phyloP scores from a whole-genome alignment of 2,797 vertebrate genomes.

The Enteromius mattozi region DNA sequence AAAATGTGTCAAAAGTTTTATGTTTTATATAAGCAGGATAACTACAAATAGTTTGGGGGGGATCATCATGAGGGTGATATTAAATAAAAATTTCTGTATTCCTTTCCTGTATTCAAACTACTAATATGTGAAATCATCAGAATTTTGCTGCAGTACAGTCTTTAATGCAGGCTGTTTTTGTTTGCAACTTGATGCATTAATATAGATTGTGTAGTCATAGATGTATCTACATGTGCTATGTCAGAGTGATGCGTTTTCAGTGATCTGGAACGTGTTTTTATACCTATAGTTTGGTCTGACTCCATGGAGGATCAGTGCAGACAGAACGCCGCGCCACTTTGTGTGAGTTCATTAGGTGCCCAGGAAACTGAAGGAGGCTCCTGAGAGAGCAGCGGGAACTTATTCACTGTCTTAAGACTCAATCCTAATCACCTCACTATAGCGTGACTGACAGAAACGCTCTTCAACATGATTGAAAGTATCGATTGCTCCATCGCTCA shows the following conservation, averaged over 20 bases:
- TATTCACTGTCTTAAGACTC: constrained; percentile 96
- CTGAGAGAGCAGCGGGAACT: constrained; percentile 84
- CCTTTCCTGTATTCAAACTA: too few species aligned
- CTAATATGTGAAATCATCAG: background rate
- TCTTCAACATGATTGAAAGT: constrained; percentile 91
- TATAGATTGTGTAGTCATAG: background rate
- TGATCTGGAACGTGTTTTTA: background rate
- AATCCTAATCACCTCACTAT: constrained; percentile 95
- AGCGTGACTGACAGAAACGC: constrained; percentile 92
- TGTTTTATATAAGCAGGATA: too few species aligned
- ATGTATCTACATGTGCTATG: background rate
- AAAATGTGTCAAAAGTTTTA: too few species aligned
- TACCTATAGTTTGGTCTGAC: constrained; percentile 32
- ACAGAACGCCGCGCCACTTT: constrained; percentile 45
- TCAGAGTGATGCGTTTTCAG: background rate
- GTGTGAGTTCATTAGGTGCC: constrained; percentile 88
- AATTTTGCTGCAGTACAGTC: too few species aligned
- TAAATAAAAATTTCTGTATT: too few species aligned
- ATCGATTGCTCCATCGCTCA: constrained; percentile 85
- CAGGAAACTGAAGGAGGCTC: constrained; percentile 82
- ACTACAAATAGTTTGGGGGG: too few species aligned
- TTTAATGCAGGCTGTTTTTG: background rate
- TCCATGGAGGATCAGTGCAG: constrained; percentile 53
- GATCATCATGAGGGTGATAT: too few species aligned
- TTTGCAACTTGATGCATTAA: too few species aligned